Percentiles rank a stretch among this genome's conserved stretches.
phyloP scores from a whole-genome alignment of 2,797 vertebrate species.

The Capromys pilorides region DNA sequence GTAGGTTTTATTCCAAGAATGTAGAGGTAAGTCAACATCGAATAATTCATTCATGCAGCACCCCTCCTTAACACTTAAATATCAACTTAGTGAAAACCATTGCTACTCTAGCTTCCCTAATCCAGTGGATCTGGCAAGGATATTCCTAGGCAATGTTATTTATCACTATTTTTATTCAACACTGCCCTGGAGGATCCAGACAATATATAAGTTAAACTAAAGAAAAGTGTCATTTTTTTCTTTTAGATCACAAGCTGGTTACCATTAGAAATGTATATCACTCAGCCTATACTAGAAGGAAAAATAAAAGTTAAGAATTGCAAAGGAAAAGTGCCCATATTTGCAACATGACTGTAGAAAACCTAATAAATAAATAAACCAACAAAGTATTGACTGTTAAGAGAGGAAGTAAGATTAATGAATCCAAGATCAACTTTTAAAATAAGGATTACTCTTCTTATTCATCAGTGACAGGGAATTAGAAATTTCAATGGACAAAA shows the following conservation, averaged over 20 bases:
- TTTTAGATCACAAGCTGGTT: not conserved
- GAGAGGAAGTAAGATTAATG: not conserved
- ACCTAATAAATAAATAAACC: not conserved
- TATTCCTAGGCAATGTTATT: not conserved
- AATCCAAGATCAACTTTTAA: constrained; percentile 12
- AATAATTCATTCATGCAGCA: constrained; percentile 20
- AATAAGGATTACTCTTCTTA: not conserved
- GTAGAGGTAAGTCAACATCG: not conserved
- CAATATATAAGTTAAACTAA: constrained; percentile 10
- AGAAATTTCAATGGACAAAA: not conserved
- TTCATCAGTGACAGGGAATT: not conserved
- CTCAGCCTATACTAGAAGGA: not conserved
- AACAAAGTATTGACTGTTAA: constrained; percentile 12
- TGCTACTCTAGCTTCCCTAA: constrained; percentile 27
- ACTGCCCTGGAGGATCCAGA: not conserved
- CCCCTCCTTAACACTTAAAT: not conserved
- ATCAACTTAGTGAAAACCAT: not conserved
- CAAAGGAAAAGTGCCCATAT: not conserved
- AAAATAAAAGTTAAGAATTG: constrained; percentile 13
- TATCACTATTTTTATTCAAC: not conserved
- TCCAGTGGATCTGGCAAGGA: not conserved
- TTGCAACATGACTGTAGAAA: constrained; percentile 18
- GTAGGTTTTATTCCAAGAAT: not conserved
- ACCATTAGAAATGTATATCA: constrained; percentile 14
- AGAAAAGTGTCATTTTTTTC: not conserved